These are phyloP conservation scores for Grapholita molesta DNA, from an alignment of 1,140 invertebrate genomes.

Conservation along the genomic window DNA sequence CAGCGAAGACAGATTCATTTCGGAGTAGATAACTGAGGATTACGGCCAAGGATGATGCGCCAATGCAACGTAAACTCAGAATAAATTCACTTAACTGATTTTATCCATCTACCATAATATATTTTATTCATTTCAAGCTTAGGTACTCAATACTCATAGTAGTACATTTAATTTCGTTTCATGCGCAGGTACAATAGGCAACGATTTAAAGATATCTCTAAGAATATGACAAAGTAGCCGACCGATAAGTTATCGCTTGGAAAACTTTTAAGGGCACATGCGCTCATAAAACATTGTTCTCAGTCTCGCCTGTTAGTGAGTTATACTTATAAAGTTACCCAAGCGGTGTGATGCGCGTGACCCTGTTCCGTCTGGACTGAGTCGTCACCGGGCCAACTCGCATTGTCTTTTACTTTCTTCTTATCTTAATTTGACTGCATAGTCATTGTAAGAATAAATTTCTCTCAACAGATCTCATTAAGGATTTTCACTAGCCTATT, in stretches of 20 bases:
- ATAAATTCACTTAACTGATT: no score
- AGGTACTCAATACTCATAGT: no score
- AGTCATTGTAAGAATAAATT: constrained; percentile 28
- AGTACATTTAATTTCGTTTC: no score
- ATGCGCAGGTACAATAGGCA: no score
- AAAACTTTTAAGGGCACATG: background rate
- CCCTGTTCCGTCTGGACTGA: constrained; percentile 37
- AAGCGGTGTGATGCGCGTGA: constrained; percentile 29
- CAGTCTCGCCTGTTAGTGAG: background rate
- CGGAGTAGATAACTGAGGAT: constrained; percentile 34
- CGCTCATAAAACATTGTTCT: background rate
- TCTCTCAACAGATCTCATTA: background rate
- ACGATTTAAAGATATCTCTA: no score
- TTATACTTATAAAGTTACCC: background rate
- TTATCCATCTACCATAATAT: no score
- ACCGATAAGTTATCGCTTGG: background rate
- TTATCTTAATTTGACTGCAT: constrained; percentile 44
- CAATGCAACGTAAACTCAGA: background rate
- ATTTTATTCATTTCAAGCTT: no score
- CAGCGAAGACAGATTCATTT: constrained; percentile 40
- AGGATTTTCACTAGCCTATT: constrained; percentile 20
- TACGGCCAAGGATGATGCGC: constrained; percentile 50
- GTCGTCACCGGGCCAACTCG: constrained; percentile 19
- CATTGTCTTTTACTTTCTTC: constrained; percentile 47
- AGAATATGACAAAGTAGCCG: background rate